These are phyloP conservation scores for Thamnophis sirtalis DNA, from an alignment of 2,113 vertebrate species.

Conservation along the genomic window DNA sequence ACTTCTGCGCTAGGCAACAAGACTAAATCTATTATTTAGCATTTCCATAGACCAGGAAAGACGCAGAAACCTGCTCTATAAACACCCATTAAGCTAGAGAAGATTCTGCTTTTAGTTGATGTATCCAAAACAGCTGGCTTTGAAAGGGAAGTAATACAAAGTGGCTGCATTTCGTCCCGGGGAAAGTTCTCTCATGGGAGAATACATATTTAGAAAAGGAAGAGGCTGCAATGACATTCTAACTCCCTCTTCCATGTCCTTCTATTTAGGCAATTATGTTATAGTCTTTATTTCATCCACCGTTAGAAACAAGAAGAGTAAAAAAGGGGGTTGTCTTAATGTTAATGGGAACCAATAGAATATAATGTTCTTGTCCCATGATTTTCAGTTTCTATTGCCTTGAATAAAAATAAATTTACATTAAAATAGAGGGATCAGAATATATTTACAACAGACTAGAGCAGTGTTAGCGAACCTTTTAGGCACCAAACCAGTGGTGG, in stretches of 20 bases:
- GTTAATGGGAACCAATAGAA: background rate
- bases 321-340: background rate
- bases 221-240: background rate
- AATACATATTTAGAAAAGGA: background rate
- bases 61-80: background rate
- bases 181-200: background rate
- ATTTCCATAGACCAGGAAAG: background rate
- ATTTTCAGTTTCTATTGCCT: background rate
- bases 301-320: background rate
- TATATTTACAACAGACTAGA: background rate
- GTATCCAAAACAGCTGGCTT: background rate
- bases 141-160: background rate
- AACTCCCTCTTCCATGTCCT: background rate
- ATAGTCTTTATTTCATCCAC: background rate
- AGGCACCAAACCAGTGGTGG: too few species aligned
- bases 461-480: too few species aligned
- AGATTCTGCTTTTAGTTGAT: background rate
- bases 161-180: background rate
- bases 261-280: background rate
- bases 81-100: background rate
- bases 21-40: background rate
- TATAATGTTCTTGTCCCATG: background rate
- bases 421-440: background rate
- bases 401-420: background rate
- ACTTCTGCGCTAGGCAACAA: conserved; percentile 24